Base-by-base conservation (phyloP, 2,888 invertebrate genomes). In the Arge pagana region DNA sequence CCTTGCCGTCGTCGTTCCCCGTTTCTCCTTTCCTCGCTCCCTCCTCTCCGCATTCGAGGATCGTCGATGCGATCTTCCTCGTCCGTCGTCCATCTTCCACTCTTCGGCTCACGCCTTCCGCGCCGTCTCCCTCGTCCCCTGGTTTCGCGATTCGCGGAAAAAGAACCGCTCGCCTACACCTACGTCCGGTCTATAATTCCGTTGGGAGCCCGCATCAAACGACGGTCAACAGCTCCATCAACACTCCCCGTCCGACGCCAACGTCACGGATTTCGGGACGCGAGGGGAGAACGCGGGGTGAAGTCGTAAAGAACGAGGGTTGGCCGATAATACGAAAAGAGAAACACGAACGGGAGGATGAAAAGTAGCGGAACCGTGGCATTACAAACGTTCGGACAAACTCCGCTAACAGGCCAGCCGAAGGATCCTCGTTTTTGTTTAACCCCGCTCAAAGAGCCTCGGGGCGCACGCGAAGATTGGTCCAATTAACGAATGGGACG, bases 401-500 rank as follows among this genome's bases (percentile, higher is more conserved):
- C 42, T 42, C 31, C 30, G 28, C 30, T 24, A 10, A 31, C 42
- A 42, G 21, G 21, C 42, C 30, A 42, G 31, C n/a, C 42, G 19
- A 30, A 30, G 42, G 7, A 42, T 15, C 30, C 42, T 19, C 30
- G 42, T 42, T 42, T 42, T 42, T 42, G 42, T 42, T 42, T 30
- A 42, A 21, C 30, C 19, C 42, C 42, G n/a, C 31, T 42, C 42
- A 42, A 42, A 26, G 31, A 28, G 31, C 42, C 42, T 31, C 7
- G 42, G 30, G 42, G 42, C 30, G 31, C 10, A 42, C 30, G 42
- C 31, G 30, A 31, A 19, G 58, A 64, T 68, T 59, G 66, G 60
- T 56, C 61, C 64, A 67, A 67, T 68, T 68, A 68, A 65, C 63
- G 61, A 63, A 61, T 49, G 43, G 55, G 60, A 66, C 63, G 63